Base-by-base conservation (phyloP, 2,888 invertebrate species). In the Trichogramma evanescens region DNA sequence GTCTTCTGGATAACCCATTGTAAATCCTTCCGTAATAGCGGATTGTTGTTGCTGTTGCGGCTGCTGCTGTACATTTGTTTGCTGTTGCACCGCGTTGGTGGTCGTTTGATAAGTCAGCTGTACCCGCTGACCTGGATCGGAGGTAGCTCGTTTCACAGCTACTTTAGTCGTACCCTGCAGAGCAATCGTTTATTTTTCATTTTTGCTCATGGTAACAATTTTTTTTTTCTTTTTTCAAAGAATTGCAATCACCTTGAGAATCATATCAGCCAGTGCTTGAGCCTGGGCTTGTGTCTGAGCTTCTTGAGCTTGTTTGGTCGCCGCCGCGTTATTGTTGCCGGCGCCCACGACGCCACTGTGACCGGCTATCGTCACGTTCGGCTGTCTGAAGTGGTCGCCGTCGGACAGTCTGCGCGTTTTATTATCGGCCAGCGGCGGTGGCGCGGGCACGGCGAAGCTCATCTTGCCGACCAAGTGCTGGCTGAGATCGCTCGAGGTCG, bases 191-290 rank as follows among this genome's bases (percentile, higher is more conserved):
- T 13, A 52, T 46, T 56, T 52, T 53, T 59, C 60, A 55, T 55
- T 56, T 26, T 26, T 38, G 6, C 44, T 26, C 4, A 58, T 45
- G n/a, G 26, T 41, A 50, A 40, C 26, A 13, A 13, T 39, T 38
- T 45, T 46, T 45, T 38, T 6, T 56, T 26, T 42, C 41, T 6
- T 43, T 44, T 45, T 46, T 63, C 6, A 40, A 52, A 9, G 10
- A 39, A 52, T 39, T 40, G 2, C 26, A 5, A 7, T 56, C 63
- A 77, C 77, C 78, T 90, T 91, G 54, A 91, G 80, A 59, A 83
- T 83, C 71, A 91, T 81, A 76, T 90, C 91, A 65, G 90, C 89
- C 50, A 91, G 80, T 4, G 89, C 89, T 63, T 90, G 89, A 66
- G 90, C 90, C 76, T 89, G 88, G 60, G 85, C 85, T 77, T 82